Percentiles rank a stretch among this genome's conserved stretches.
These are phyloP conservation scores for Aldabrachelys gigantea DNA, from an alignment of 2,113 vertebrate genomes.

Conservation along the genomic window DNA sequence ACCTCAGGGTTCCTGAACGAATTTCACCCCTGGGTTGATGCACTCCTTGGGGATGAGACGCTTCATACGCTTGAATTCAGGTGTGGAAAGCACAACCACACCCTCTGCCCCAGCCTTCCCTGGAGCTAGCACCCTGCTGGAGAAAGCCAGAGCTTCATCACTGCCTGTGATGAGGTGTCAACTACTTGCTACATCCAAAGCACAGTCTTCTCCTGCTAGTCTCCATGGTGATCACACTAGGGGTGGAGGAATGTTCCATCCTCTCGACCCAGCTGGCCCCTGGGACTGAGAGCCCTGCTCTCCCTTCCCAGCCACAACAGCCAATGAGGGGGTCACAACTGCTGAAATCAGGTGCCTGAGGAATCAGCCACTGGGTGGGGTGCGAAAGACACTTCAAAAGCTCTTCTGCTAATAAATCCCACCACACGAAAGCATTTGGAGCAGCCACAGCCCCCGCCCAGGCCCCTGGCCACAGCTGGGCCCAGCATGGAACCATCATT, in stretches of 20 bases:
- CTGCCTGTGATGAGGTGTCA: not conserved
- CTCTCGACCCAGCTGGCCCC: not conserved
- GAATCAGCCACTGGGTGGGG: not conserved
- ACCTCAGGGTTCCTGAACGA: not conserved
- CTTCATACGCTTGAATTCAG: not conserved
- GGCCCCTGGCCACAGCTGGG: not conserved
- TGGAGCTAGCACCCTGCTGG: not conserved
- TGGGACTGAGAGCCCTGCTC: not conserved
- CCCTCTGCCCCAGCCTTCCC: not conserved
- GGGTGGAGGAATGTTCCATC: not conserved
- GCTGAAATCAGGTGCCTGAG: not conserved
- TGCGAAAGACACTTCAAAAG: not conserved
- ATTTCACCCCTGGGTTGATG: not conserved
- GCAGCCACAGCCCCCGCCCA: not conserved
- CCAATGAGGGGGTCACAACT: not conserved
- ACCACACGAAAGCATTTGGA: not conserved
- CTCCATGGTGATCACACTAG: not conserved
- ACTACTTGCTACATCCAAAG: not conserved
- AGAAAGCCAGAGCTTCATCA: not conserved
- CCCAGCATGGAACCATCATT: not conserved
- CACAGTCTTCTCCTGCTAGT: not conserved
- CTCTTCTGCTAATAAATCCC: not conserved
- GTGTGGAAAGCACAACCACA: not conserved
- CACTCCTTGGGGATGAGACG: not conserved
- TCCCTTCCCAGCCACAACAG: not conserved